Conservation (phyloP, 2,888 invertebrate species). For the Drosophila testacea region DNA sequence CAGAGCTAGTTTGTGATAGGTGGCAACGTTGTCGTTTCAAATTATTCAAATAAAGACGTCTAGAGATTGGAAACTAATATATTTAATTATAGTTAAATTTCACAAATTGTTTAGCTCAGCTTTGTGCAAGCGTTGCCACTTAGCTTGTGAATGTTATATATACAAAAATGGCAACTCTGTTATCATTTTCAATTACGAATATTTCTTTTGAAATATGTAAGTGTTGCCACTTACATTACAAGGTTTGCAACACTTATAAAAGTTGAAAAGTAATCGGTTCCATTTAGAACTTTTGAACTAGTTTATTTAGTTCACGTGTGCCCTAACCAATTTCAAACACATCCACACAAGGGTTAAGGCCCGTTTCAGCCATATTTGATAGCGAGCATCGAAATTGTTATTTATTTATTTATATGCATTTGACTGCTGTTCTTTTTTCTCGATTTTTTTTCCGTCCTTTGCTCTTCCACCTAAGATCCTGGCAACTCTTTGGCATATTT, state of each 20-base stretch:
- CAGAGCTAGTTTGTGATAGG: not conserved
- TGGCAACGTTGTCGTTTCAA: constrained; percentile 1
- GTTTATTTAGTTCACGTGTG: not conserved
- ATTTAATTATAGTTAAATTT: no score
- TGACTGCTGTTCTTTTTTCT: constrained; percentile 19
- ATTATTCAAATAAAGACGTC: no score
- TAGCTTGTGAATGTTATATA: no score
- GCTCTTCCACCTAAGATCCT: not conserved
- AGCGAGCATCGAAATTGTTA: constrained; percentile 47
- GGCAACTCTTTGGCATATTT: constrained; percentile 42
- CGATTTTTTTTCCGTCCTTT: not conserved
- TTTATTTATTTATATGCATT: constrained; percentile 58
- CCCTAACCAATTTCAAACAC: not conserved
- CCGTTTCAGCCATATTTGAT: constrained; percentile 29
- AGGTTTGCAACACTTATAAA: no score
- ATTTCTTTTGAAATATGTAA: not conserved
- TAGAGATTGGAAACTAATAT: no score
- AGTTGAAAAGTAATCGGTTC: no score
- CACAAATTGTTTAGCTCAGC: no score
- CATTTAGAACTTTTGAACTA: not conserved
- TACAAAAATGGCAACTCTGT: no score
- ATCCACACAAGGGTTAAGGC: constrained; percentile 38
- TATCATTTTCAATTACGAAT: no score
- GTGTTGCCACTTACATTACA: not conserved
- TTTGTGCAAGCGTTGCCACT: no score